Conservation (phyloP, 2,797 vertebrate species). For the Sebastes steindachneri region DNA sequence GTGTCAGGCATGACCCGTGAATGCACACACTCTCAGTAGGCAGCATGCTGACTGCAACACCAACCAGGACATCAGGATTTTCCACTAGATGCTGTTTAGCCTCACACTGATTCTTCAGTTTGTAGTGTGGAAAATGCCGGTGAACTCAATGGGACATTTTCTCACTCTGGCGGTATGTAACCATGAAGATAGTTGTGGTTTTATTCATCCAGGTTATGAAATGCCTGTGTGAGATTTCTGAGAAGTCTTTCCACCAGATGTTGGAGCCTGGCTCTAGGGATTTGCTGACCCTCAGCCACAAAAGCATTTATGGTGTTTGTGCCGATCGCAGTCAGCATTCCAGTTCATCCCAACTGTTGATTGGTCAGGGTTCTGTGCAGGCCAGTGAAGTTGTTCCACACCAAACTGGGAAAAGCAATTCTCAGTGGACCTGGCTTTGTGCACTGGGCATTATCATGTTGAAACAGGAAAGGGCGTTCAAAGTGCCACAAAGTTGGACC, state of each 20-base stretch:
- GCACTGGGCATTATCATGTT: too few relatives aligned
- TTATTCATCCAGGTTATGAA: neutral
- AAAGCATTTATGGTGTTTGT: neutral
- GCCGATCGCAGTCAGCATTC: neutral
- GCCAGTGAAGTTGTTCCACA: neutral
- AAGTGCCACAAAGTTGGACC: too few relatives aligned
- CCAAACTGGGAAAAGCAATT: neutral
- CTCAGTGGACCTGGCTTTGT: neutral
- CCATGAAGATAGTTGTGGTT: neutral
- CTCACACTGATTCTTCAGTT: neutral
- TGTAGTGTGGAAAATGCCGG: neutral
- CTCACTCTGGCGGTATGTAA: neutral
- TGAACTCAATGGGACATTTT: neutral
- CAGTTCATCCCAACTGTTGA: neutral
- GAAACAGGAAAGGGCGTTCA: too few relatives aligned
- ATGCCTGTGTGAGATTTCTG: neutral
- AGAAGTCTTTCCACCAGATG: neutral
- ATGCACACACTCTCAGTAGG: neutral
- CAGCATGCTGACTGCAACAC: neutral
- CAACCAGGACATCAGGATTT: neutral
- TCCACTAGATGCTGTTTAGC: neutral
- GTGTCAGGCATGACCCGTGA: slow-evolving; percentile 52
- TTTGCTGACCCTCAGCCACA: neutral
- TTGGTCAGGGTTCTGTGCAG: neutral
- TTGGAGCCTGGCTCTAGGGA: too few relatives aligned